These are phyloP conservation scores for Mobula birostris DNA, from an alignment of 2,113 vertebrate species.

Conservation along the genomic window DNA sequence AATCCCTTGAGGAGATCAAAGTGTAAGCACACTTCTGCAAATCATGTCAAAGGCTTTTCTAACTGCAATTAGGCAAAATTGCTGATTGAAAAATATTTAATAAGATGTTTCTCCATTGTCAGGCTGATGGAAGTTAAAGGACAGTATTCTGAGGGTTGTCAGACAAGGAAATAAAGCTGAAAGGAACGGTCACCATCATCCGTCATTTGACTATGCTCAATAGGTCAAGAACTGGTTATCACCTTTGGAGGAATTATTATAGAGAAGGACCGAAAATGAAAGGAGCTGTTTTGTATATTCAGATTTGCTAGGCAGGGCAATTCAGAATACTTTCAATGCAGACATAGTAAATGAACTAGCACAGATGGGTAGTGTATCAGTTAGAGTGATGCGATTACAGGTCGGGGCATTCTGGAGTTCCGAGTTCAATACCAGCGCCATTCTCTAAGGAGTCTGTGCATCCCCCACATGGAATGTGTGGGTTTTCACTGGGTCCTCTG, in stretches of 20 bases:
- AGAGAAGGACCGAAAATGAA: background rate
- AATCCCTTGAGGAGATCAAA: conserved; percentile 10
- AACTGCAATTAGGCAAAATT: background rate
- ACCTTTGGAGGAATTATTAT: background rate
- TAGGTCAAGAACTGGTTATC: too few species aligned
- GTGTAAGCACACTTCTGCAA: background rate
- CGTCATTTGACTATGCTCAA: too few species aligned
- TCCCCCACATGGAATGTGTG: too few species aligned
- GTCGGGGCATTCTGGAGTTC: too few species aligned
- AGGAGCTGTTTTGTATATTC: too few species aligned
- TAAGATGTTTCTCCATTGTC: background rate
- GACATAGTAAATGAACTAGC: background rate
- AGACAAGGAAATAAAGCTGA: background rate
- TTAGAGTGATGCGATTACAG: too few species aligned
- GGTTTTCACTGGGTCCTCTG: too few species aligned
- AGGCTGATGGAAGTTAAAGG: background rate
- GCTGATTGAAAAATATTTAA: background rate
- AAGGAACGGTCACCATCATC: background rate
- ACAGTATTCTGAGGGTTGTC: background rate
- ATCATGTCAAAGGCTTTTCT: background rate
- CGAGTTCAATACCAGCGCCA: too few species aligned
- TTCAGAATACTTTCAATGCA: background rate
- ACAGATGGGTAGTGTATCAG: too few species aligned
- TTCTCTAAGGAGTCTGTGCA: too few species aligned
- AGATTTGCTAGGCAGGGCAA: background rate